phyloP scores from a whole-genome alignment of 2,797 vertebrate species.

The Pangasius larnaudii region DNA sequence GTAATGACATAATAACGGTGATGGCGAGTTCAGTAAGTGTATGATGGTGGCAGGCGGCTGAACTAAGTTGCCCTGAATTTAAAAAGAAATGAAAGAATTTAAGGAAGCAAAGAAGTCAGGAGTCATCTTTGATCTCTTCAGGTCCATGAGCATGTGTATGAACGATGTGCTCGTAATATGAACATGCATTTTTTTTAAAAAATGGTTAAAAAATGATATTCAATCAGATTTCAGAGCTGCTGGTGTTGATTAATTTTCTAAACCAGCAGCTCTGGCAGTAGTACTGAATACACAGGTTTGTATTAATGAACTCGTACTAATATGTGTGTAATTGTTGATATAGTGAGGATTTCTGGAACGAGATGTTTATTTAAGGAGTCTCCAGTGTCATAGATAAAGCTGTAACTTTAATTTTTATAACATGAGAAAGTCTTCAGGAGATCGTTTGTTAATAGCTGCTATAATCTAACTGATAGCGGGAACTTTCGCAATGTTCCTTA shows the following conservation, averaged over 20 bases:
- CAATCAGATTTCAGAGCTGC: too few relatives aligned
- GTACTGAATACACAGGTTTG: not conserved
- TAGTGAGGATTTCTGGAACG: not conserved
- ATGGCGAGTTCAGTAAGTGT: not conserved
- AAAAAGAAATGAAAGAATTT: not conserved
- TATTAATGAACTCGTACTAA: not conserved
- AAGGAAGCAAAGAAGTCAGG: not conserved
- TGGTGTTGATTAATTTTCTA: not conserved
- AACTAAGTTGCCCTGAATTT: not conserved
- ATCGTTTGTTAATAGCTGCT: not conserved
- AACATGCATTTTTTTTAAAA: too few relatives aligned
- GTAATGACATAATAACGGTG: conserved; percentile 21
- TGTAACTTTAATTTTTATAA: not conserved
- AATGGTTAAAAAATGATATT: too few relatives aligned
- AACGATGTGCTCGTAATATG: not conserved
- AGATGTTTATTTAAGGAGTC: not conserved
- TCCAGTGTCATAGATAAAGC: not conserved
- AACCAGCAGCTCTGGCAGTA: not conserved
- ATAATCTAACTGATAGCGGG: not conserved
- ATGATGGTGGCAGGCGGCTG: not conserved
- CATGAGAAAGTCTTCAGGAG: not conserved
- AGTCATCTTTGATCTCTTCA: not conserved
- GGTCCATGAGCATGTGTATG: not conserved
- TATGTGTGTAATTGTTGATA: not conserved
- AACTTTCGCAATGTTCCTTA: not conserved